phyloP scores from a whole-genome alignment of 37 sponge, comb jelly and placozoan genomes.

The Spongia lamella region DNA sequence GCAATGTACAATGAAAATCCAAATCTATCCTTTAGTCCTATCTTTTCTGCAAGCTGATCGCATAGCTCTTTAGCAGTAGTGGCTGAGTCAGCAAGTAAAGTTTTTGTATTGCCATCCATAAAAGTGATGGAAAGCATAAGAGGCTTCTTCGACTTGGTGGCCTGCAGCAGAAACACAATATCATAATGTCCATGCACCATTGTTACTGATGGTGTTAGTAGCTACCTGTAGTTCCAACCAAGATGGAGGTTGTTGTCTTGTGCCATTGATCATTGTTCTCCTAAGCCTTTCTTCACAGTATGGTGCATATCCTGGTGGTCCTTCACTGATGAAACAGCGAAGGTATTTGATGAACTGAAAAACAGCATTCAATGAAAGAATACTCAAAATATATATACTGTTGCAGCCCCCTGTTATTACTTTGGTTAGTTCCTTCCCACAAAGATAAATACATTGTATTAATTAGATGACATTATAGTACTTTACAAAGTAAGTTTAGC shows the following conservation, averaged over 20 bases:
- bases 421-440: too few relatives aligned
- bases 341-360: conserved; percentile 81
- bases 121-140: conserved; percentile 96
- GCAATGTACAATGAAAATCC: conserved; percentile 96
- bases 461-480: too few relatives aligned
- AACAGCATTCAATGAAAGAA: too few relatives aligned
- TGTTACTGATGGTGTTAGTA: background rate
- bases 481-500: too few relatives aligned
- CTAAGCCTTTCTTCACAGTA: conserved; percentile 93
- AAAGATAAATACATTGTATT: too few relatives aligned
- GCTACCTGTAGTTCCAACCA: conserved; percentile 93
- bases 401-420: too few relatives aligned
- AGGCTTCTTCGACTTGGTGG: conserved; percentile 93
- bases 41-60: conserved; percentile 85
- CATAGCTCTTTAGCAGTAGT: conserved; percentile 95
- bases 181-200: background rate
- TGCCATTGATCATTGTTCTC: conserved; percentile 78
- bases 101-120: conserved; percentile 96
- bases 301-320: conserved; percentile 95
- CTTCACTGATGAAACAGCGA: conserved; percentile 87
- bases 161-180: conserved; percentile 38
- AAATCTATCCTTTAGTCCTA: conserved; percentile 84
- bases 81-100: conserved; percentile 86
- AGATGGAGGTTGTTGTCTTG: conserved; percentile 91
- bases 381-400: too few relatives aligned